These are phyloP conservation scores for Emydura subglobosa DNA, from an alignment of 2,113 vertebrate genomes.

Conservation along the genomic window DNA sequence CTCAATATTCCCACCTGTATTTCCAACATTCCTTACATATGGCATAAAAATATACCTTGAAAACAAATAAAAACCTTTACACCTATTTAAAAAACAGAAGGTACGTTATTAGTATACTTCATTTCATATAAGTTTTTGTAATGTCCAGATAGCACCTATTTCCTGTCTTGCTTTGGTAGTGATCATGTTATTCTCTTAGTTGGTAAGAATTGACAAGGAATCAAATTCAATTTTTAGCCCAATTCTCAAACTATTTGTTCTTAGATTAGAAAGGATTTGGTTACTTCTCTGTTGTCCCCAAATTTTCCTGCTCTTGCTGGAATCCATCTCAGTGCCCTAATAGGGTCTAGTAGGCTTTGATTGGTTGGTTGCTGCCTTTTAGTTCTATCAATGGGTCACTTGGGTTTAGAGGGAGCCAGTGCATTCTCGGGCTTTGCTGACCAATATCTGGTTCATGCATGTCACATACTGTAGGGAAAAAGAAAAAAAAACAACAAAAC, in stretches of 20 bases:
- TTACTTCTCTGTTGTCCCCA: neutral
- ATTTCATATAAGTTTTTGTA: neutral
- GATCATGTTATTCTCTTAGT: neutral
- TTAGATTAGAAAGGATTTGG: neutral
- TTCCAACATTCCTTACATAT: neutral
- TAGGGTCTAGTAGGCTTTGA: neutral
- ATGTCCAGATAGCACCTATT: neutral
- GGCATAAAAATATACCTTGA: neutral
- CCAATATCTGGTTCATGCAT: neutral
- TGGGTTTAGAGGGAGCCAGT: neutral
- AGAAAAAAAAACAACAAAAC: neutral
- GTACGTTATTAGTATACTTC: fast-evolving
- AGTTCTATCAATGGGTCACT: fast-evolving
- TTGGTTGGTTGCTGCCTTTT: neutral
- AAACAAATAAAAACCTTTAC: neutral
- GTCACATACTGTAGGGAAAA: neutral
- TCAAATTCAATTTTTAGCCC: neutral
- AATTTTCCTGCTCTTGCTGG: neutral
- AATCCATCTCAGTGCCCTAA: neutral
- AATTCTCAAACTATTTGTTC: neutral
- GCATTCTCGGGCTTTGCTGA: neutral
- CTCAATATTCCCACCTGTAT: neutral
- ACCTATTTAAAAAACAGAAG: neutral
- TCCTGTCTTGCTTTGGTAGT: neutral
- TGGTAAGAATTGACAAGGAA: neutral